A percentile compares a stretch with the other conserved stretches of the same genome.
These are phyloP conservation scores for Neotragus moschatus DNA, from an alignment of 2,113 vertebrate species.

Conservation along the genomic window DNA sequence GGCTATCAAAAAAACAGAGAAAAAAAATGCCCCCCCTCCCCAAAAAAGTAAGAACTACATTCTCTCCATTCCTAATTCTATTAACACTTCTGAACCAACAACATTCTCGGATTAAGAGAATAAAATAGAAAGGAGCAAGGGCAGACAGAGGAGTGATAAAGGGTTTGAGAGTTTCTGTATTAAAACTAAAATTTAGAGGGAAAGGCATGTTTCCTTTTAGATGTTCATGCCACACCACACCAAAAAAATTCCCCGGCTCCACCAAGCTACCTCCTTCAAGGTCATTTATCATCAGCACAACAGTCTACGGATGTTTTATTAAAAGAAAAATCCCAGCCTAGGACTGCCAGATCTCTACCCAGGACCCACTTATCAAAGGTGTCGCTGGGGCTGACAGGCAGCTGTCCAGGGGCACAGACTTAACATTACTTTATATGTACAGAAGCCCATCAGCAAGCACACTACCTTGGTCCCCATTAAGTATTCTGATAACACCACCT, in stretches of 20 bases:
- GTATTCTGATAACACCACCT: constrained; percentile 78
- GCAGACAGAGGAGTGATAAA: background rate
- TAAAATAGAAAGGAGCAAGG: background rate
- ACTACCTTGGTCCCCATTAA: constrained; percentile 63
- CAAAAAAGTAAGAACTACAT: background rate
- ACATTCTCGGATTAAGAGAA: background rate
- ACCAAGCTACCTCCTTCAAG: constrained; percentile 72
- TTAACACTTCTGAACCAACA: background rate
- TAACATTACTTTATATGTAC: constrained; percentile 76
- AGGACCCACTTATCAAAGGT: constrained; percentile 75
- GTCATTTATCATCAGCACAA: constrained; percentile 71
- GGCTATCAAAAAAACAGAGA: background rate
- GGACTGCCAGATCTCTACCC: constrained; percentile 68
- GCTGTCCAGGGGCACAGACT: constrained; percentile 66
- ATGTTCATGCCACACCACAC: background rate
- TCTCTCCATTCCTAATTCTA: background rate
- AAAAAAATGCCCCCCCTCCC: background rate
- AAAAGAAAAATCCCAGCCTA: constrained; percentile 55
- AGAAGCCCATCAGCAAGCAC: constrained; percentile 61
- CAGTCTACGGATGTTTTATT: constrained; percentile 44
- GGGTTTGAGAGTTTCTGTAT: background rate
- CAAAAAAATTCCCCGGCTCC: background rate
- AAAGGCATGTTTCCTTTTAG: background rate
- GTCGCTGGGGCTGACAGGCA: constrained; percentile 70
- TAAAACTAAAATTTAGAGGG: background rate